Conservation (phyloP, 2,113 vertebrate genomes). For the Gymnorhina tibicen region DNA sequence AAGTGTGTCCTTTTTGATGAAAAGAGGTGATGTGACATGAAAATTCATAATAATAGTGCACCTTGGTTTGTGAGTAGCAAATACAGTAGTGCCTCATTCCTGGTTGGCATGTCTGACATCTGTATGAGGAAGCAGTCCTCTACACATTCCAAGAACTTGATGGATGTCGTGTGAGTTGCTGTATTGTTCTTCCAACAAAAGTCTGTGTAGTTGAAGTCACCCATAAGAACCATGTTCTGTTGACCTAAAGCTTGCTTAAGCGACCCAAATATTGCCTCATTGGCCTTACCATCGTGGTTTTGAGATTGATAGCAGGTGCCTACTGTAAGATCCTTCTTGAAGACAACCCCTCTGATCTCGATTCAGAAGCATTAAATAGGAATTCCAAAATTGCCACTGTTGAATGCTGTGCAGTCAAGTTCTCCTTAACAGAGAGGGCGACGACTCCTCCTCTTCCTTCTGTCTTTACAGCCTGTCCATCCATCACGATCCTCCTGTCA, state of each 20-base stretch:
- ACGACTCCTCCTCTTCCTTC: not conserved
- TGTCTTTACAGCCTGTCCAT: not conserved
- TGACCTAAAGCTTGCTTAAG: not conserved
- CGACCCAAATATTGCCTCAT: not conserved
- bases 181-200: not conserved
- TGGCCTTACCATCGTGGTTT: not conserved
- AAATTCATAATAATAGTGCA: not conserved
- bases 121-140: not conserved
- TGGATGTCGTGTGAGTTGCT: not conserved
- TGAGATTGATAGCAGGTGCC: not conserved
- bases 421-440: not conserved
- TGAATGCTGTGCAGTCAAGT: not conserved
- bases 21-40: not conserved
- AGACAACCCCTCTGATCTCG: not conserved
- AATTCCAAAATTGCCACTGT: not conserved
- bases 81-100: not conserved
- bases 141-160: too few species aligned
- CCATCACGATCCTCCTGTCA: not conserved
- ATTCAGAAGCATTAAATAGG: not conserved
- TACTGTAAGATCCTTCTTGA: not conserved
- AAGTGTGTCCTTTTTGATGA: not conserved
- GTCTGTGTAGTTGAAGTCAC: not conserved
- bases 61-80: not conserved
- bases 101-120: not conserved
- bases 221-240: accelerated